Base-by-base conservation (phyloP, 2,888 invertebrate genomes). In the Xylota segnis region DNA sequence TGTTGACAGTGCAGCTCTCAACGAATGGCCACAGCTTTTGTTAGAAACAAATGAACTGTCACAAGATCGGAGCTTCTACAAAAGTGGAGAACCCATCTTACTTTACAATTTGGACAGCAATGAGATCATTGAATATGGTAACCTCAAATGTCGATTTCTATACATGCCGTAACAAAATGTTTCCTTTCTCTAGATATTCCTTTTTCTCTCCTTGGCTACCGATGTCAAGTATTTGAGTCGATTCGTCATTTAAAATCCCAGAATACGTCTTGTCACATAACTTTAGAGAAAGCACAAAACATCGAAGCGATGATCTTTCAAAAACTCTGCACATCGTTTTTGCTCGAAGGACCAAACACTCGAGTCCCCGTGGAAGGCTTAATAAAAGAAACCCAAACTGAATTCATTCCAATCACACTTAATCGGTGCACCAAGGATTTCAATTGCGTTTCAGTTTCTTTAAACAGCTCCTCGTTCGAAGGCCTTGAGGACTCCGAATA, bases 211-310 rank as follows among this genome's bases (percentile, higher is more conserved):
- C 88, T 89, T n/a, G 88, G 88, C 9, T 72, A 89, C 4, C 74
- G 86, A 16, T 92, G 92, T 56, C 89, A 89, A 47, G 65, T 91
- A 1, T 84, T 74, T 32, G 90, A 91, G 23, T 84, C 91, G 0
- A 34, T 92, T 16, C 89, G 88, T 16, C 89, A 92, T 72, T 83
- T 92, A 63, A 88, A 89, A 54, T 47, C 89, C 0, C 52, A 77
- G 4, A 77, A 63, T 4, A 88, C 88, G 47, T 65, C 77, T n/a
- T 91, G 92, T 59, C 86, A 88, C 0, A 23, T 89, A 9, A 83
- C 89, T 5, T 40, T 70, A 0, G 65, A 87, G 0, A 88, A 89
- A 23, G 32, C 90, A 50, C 88, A 89, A 47, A 66, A 63, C 9
- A 75, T 87, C 9, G 59, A 83, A 7, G 34, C 27, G 23, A 14